Conservation (phyloP, 2,888 invertebrate genomes). For the Itoplectis maculator region DNA sequence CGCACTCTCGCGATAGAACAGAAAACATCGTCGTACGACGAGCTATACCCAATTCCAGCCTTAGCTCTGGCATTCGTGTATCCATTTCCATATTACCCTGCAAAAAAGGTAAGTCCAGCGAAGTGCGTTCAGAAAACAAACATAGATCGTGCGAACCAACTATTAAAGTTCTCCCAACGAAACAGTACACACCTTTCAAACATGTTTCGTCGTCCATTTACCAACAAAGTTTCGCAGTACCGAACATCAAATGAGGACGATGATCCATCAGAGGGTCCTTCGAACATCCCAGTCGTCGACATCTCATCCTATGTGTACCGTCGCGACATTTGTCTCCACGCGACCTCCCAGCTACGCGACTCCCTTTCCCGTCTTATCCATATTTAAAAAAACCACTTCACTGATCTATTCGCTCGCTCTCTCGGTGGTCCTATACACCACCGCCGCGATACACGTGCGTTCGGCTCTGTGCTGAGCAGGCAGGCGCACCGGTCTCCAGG, state of each 20-base stretch:
- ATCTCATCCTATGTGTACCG: background rate
- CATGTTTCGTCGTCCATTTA: background rate
- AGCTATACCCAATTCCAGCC: background rate
- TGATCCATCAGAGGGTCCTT: background rate
- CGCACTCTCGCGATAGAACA: background rate
- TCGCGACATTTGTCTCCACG: background rate
- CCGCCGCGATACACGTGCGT: slow-evolving; percentile 44
- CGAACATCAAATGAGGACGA: background rate
- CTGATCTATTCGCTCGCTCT: slow-evolving; percentile 76
- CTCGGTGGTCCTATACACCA: slow-evolving; percentile 31
- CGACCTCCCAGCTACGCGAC: slow-evolving; percentile 17
- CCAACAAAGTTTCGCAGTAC: background rate
- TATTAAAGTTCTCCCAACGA: too few relatives aligned
- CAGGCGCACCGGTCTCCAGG: slow-evolving; percentile 75
- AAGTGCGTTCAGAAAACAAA: too few relatives aligned
- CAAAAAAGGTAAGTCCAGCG: too few relatives aligned
- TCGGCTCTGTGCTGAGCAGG: slow-evolving; percentile 27
- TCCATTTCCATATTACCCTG: background rate
- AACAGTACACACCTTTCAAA: too few relatives aligned
- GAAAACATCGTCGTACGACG: slow-evolving; percentile 1
- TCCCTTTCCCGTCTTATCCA: slow-evolving; percentile 71
- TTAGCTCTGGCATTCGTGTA: background rate
- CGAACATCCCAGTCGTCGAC: background rate
- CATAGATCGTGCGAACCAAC: too few relatives aligned
- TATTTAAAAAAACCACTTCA: slow-evolving; percentile 81